Evolutionary conservation across 2,888 invertebrate genomes (phyloP), one percentile per base, ranked within the genome.

Genomic region (Ormyrus pomaceus): DNA sequence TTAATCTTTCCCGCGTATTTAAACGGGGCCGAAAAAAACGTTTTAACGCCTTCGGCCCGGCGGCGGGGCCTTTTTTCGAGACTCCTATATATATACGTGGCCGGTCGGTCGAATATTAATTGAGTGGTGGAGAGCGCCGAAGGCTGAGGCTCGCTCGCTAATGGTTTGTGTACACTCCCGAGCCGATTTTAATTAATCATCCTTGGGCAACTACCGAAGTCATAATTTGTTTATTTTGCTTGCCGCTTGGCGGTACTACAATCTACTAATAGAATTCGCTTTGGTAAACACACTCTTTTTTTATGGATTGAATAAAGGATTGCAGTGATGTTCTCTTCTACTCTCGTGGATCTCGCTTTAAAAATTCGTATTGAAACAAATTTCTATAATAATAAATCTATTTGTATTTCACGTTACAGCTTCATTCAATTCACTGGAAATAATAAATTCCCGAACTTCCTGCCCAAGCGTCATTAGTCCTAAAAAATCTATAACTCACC

Each of bases 71-170:
- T 58, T 64, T 73, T 66, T 65, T 50, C 58, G 45, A 19, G 50
- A 62, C 13, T 34, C 34, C 34, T 34, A 34, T 34, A 34, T 19
- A 19, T 19, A 19, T 19, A 19, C 19, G 19, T 48, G 58, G 10
- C 66, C 56, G 11, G 58, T 66, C 66, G n/a, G 59, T 50, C 75
- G 59, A 61, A 59, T 69, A 77, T 77, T 77, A 69, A 77, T 77
- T 55, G 56, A 62, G 66, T 56, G 10, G 10, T 53, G 46, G 45
- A 62, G 45, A 62, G 62, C 6, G 6, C 45, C 50, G 34, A n/a
- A 10, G 0, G 10, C 53, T 75, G n/a, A 74, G 50, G 58, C 53
- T 9, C 50, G n/a, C 50, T 19, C 55, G 56, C 51, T 71, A 71
- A 77, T 71, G 50, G 58, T 70, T 70, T 70, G 77, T 77, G 56